Evolutionary conservation across 2,113 vertebrate genomes (phyloP).

Genomic region (Silurus asotus): DNA sequence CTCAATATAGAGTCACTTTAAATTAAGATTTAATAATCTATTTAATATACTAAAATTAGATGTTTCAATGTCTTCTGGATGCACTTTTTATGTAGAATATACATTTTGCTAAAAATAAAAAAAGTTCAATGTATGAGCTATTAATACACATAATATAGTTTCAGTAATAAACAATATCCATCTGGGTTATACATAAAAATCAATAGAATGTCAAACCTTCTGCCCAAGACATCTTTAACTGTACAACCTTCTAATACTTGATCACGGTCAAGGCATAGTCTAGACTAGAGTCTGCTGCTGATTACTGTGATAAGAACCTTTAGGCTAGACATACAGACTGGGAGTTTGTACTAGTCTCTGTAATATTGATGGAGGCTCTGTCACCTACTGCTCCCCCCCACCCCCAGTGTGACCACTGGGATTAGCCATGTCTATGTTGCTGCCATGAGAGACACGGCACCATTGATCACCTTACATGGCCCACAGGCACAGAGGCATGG

Average conservation of each 20-base stretch:
- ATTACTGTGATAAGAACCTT: slow-evolving; percentile 8
- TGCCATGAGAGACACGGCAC: slow-evolving; percentile 41
- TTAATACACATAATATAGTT: neutral
- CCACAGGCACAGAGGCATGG: slow-evolving; percentile 26
- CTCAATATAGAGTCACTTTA: too few relatives aligned
- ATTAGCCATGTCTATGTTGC: slow-evolving; percentile 37
- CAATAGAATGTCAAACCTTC: neutral
- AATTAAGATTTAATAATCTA: too few relatives aligned
- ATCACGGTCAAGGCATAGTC: slow-evolving; percentile 19
- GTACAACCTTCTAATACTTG: slow-evolving; percentile 26
- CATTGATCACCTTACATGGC: slow-evolving; percentile 51
- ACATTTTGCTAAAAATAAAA: neutral
- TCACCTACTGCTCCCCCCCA: neutral
- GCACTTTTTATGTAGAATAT: neutral
- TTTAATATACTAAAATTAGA: neutral
- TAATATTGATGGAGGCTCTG: slow-evolving; percentile 45
- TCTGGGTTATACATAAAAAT: neutral
- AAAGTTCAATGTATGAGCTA: neutral
- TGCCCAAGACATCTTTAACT: slow-evolving; percentile 6
- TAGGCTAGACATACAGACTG: slow-evolving; percentile 43
- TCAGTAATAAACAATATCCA: neutral
- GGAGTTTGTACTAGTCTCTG: slow-evolving; percentile 28
- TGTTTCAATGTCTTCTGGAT: neutral
- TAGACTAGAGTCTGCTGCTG: slow-evolving; percentile 18
- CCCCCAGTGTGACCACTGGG: neutral